A percentile compares a stretch with the other conserved stretches of the same genome.
Conservation (phyloP, 2,888 invertebrate species). For the Eulithis prunata region DNA sequence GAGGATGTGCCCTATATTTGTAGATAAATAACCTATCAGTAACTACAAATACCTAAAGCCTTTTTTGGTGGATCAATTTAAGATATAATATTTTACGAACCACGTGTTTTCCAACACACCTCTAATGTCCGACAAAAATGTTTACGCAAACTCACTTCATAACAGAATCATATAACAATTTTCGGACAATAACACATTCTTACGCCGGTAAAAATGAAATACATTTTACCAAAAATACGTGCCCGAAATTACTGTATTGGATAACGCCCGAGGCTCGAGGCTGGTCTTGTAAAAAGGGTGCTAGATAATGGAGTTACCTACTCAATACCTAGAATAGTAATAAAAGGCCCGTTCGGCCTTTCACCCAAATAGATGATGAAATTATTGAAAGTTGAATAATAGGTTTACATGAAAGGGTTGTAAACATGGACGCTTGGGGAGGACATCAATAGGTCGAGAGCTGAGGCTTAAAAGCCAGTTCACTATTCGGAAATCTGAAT, state of each 20-base stretch:
- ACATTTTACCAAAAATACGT: slow-evolving; percentile 35
- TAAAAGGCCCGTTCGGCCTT: slow-evolving; percentile 40
- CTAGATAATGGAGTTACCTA: slow-evolving; percentile 43
- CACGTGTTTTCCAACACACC: background rate
- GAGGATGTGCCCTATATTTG: too few relatives aligned
- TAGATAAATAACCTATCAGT: too few relatives aligned
- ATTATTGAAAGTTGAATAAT: slow-evolving; percentile 51
- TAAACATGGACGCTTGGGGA: slow-evolving; percentile 15
- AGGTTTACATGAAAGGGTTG: slow-evolving; percentile 41
- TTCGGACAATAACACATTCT: slow-evolving; percentile 34
- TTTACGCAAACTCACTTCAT: slow-evolving; percentile 13
- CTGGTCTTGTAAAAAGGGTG: slow-evolving; percentile 34
- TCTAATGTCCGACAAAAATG: slow-evolving; percentile 15
- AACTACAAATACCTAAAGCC: too few relatives aligned
- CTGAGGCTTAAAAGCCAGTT: background rate
- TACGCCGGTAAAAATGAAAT: slow-evolving; percentile 15
- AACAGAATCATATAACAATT: slow-evolving; percentile 19
- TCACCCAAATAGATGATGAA: slow-evolving; percentile 47
- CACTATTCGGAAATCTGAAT: too few relatives aligned
- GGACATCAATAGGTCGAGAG: background rate
- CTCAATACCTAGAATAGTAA: slow-evolving; percentile 41
- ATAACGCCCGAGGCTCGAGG: slow-evolving; percentile 24
- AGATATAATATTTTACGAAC: too few relatives aligned
- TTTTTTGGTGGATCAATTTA: too few relatives aligned
- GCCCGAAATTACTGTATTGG: slow-evolving; percentile 38